Percentiles rank a stretch among this genome's conserved stretches.
Evolutionary conservation across 2,113 vertebrate genomes (phyloP).

Genomic region (Archilochus colubris): DNA sequence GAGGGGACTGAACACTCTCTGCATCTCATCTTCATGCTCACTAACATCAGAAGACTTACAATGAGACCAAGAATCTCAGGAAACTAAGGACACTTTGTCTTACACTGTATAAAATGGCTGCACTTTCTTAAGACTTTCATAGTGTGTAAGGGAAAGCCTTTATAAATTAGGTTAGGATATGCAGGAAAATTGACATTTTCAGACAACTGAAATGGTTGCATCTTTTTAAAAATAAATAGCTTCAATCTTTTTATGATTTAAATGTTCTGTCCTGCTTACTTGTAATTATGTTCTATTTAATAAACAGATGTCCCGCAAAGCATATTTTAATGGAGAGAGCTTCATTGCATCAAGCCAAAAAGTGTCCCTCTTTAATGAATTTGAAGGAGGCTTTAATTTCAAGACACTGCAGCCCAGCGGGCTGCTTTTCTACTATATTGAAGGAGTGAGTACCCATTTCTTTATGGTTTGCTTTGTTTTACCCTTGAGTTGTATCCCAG

Average conservation of each 20-base stretch:
- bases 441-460: slow-evolving; percentile 81
- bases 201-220: not conserved
- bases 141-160: not conserved
- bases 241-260: not conserved
- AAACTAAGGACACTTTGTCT: not conserved
- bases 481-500: not conserved
- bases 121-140: not conserved
- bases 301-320: slow-evolving; percentile 90
- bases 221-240: not conserved
- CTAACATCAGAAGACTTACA: not conserved
- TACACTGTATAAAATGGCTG: not conserved
- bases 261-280: not conserved
- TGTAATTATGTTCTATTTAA: slow-evolving; percentile 13
- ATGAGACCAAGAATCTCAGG: not conserved
- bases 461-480: not conserved
- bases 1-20: not conserved
- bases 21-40: not conserved
- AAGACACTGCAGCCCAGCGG: slow-evolving; percentile 88
- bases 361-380: slow-evolving; percentile 84
- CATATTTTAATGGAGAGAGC: slow-evolving; percentile 91
- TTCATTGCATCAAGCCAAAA: slow-evolving; percentile 90
- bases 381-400: slow-evolving; percentile 95
- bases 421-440: slow-evolving; percentile 86
- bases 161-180: not conserved
- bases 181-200: not conserved